These are phyloP conservation scores for Potamilus streckersoni DNA, from an alignment of 1,140 invertebrate species.

Conservation along the genomic window DNA sequence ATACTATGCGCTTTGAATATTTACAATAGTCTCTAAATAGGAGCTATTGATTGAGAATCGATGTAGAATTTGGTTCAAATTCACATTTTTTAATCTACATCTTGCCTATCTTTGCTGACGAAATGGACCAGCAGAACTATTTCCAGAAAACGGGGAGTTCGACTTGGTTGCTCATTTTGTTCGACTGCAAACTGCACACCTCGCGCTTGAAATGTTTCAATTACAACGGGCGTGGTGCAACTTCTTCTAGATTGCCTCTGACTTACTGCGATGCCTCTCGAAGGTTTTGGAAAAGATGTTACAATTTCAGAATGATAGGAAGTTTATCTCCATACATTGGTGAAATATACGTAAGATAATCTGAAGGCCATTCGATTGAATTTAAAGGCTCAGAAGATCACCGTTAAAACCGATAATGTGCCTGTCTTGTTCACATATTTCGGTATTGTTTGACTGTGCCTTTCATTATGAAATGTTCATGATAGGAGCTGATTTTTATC, in stretches of 20 bases:
- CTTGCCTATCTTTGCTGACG: too few species aligned
- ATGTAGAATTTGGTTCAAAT: too few species aligned
- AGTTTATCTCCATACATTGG: conserved; percentile 36
- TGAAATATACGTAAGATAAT: conserved; percentile 43
- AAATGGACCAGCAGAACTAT: too few species aligned
- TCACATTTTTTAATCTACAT: too few species aligned
- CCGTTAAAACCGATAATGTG: conserved; percentile 11
- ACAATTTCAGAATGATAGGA: conserved; percentile 29
- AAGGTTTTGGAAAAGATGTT: conserved; percentile 31
- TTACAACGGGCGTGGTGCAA: conserved; percentile 14
- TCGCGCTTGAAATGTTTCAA: conserved; percentile 20
- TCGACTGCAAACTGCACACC: too few species aligned
- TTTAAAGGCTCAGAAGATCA: background rate
- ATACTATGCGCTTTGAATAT: too few species aligned
- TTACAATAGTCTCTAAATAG: too few species aligned
- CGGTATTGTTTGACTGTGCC: conserved; percentile 1
- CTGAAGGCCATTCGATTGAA: conserved; percentile 21
- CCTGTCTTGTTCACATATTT: background rate
- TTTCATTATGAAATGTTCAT: too few species aligned
- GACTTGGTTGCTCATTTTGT: too few species aligned
- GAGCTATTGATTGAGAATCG: too few species aligned
- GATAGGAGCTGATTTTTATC: too few species aligned
- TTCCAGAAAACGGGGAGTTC: too few species aligned
- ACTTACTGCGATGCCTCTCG: conserved; percentile 9
- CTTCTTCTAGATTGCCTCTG: conserved; percentile 13